Evolutionary conservation across 2,888 invertebrate species (phyloP), one percentile per base, ranked within the genome.

Genomic region (Graphium colonna): DNA sequence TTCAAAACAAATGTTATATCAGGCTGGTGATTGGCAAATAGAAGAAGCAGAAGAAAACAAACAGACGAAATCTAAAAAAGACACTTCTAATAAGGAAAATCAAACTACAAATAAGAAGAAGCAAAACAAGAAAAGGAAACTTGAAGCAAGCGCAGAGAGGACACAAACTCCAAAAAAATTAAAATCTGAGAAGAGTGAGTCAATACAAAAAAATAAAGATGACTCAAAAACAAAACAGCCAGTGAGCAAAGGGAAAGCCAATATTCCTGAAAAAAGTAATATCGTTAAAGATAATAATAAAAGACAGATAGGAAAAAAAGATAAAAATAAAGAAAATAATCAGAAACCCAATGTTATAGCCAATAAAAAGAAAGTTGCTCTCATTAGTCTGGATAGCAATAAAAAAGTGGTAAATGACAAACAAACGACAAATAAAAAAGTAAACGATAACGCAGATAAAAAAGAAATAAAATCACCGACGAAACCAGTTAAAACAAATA

Each of bases 21-120:
- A 87, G 87, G 77, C 72, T 28, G 77, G 76, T 4, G 75, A 68
- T 1, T 80, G 84, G 80, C 60, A 77, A 54, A 75, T 82, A 0
- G 73, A 73, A 53, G 82, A 81, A 40, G 62, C 70, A 0, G 68
- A 66, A 0, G 59, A 59, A 10, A 2, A 51, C 1, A 65, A 71
- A 13, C 65, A 69, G 50, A 48, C 56, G n/a, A 74, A 73, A 46
- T 59, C 56, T n/a, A 33, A 33, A 51, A 70, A 68, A 43, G 65
- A 72, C 31, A 60, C 64, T 1, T 64, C 66, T 0, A 69, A 75
- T 51, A 78, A 87, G 63, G 75, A 82, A 67, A 71, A 77, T 52
- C 61, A 76, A 61, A 58, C 65, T 38, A 63, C 71, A 60, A 60
- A 67, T 60, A 58, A 65, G 57, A 69, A 62, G 47, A 63, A 65